Evolutionary conservation across 2,797 vertebrate species (phyloP).

Genomic region (Tachyglossus aculeatus): DNA sequence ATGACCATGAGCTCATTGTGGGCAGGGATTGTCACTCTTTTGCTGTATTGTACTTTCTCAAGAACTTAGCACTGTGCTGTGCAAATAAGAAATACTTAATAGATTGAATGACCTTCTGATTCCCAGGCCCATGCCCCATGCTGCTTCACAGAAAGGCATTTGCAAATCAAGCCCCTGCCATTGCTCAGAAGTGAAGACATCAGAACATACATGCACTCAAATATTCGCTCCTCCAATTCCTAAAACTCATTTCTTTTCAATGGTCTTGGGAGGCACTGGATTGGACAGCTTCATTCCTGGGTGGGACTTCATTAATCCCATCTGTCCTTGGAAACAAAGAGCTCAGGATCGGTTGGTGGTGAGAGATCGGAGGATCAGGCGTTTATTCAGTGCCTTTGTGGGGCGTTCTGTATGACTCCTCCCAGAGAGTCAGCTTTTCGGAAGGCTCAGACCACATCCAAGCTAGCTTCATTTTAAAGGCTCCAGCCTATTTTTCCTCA

Average conservation of each 20-base stretch:
- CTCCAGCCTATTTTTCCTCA: no score
- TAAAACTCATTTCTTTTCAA: conserved; percentile 22
- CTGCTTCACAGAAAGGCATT: no score
- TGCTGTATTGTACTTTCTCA: no score
- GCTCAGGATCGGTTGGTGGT: conserved; percentile 10
- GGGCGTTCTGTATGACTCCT: neutral
- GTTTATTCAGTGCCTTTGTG: accelerated
- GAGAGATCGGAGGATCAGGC: neutral
- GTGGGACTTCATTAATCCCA: conserved; percentile 65
- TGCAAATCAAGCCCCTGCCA: neutral
- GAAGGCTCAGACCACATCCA: neutral
- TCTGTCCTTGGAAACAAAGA: conserved; percentile 47
- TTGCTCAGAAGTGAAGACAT: neutral
- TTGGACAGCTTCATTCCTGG: conserved; percentile 49
- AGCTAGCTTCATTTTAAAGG: no score
- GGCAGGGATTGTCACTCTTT: no score
- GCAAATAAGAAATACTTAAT: no score
- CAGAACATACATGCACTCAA: conserved; percentile 28
- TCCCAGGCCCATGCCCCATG: no score
- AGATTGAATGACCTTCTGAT: no score
- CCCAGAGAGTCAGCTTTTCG: neutral
- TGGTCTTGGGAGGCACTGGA: conserved; percentile 28
- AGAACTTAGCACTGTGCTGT: no score
- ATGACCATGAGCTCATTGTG: no score
- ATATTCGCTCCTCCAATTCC: conserved; percentile 12